These are phyloP conservation scores for Cosmia trapezina DNA, from an alignment of 2,888 invertebrate species.

Conservation along the genomic window DNA sequence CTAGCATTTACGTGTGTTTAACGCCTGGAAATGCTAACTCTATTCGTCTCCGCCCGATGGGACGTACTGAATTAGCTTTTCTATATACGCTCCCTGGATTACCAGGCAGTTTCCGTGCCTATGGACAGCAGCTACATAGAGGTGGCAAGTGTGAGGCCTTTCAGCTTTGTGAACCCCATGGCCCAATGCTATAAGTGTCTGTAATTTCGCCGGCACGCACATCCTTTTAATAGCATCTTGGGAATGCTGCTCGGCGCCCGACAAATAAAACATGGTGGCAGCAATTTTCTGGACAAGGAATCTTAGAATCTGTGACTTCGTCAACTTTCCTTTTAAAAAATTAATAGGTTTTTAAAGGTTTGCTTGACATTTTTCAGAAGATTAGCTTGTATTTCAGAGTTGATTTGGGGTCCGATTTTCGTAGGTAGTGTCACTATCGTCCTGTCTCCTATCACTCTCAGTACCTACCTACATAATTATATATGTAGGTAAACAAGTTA, in stretches of 20 bases:
- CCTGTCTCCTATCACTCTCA: neutral
- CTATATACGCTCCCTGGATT: too few relatives aligned
- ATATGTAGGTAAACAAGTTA: neutral
- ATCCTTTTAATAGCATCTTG: constrained; percentile 14
- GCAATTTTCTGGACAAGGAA: constrained; percentile 22
- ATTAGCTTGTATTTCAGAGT: neutral
- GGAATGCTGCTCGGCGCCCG: constrained; percentile 24
- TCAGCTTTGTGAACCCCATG: neutral
- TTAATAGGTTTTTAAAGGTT: neutral
- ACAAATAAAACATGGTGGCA: neutral
- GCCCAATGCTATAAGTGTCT: neutral
- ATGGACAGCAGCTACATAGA: neutral
- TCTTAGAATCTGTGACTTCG: constrained; percentile 1
- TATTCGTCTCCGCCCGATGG: too few relatives aligned
- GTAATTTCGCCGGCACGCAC: constrained; percentile 6
- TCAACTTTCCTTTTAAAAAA: neutral
- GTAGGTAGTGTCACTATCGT: neutral
- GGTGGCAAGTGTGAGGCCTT: neutral
- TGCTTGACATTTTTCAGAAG: neutral
- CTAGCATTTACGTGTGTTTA: too few relatives aligned
- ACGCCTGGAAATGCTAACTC: too few relatives aligned
- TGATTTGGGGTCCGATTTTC: neutral
- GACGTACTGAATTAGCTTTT: too few relatives aligned
- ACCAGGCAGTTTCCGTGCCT: neutral
- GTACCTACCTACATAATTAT: neutral